phyloP scores from a whole-genome alignment of 2,113 vertebrate genomes.

The Gymnorhina tibicen region DNA sequence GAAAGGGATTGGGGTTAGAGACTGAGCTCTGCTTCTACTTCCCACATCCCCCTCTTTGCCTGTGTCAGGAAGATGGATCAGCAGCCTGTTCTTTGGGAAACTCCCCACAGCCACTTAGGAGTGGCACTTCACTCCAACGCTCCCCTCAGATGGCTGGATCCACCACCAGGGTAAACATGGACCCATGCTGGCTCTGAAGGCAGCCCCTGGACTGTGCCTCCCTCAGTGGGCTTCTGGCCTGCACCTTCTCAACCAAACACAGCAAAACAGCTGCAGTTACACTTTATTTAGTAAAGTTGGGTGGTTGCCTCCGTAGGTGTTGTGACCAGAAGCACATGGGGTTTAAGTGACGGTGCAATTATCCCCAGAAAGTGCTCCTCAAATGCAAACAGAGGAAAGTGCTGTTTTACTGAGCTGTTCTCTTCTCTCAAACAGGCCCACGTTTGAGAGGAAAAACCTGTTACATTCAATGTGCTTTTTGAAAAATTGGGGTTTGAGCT shows the following conservation, averaged over 20 bases:
- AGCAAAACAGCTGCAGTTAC: not conserved
- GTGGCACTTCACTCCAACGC: accelerated
- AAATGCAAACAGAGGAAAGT: not conserved
- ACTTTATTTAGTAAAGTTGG: not conserved
- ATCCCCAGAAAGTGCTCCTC: not conserved
- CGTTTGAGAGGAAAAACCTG: not conserved
- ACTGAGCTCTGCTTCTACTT: not conserved
- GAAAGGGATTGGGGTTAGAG: not conserved
- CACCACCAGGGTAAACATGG: accelerated
- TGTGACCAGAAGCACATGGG: not conserved
- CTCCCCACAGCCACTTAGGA: accelerated
- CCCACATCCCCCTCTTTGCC: not conserved
- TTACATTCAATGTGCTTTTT: not conserved
- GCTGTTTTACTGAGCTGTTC: not conserved
- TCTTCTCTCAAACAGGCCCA: not conserved
- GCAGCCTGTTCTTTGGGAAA: not conserved
- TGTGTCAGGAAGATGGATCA: accelerated
- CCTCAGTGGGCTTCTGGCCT: not conserved
- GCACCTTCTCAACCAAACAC: not conserved
- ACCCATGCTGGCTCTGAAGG: not conserved
- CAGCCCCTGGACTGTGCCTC: not conserved
- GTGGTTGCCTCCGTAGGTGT: accelerated
- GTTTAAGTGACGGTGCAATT: not conserved
- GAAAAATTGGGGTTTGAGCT: not conserved
- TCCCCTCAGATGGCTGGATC: not conserved